These are phyloP conservation scores for Chymomyza costata DNA, from an alignment of 1,140 invertebrate genomes.

Conservation along the genomic window DNA sequence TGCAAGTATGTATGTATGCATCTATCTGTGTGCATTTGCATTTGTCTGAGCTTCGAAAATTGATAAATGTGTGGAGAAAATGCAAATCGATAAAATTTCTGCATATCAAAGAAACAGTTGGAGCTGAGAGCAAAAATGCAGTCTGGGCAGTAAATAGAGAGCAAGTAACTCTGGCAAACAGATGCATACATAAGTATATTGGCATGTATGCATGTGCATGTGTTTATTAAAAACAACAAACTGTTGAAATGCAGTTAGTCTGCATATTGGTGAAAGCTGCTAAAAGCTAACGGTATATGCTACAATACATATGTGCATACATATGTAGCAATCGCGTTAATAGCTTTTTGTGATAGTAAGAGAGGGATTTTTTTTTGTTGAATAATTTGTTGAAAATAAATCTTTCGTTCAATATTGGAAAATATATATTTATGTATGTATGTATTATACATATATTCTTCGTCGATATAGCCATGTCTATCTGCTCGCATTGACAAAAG, in stretches of 20 bases:
- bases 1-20: conserved; percentile 13
- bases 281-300: not conserved
- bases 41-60: too few species aligned
- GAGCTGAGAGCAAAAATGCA: not conserved
- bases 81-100: conserved; percentile 36
- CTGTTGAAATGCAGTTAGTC: conserved; percentile 36
- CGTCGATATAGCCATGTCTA: not conserved
- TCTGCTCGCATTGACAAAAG: too few species aligned
- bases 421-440: conserved; percentile 1
- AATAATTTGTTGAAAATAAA: too few species aligned
- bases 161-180: not conserved
- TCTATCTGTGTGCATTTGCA: conserved; percentile 5
- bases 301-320: not conserved
- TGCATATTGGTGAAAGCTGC: conserved; percentile 31
- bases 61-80: not conserved
- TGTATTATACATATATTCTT: not conserved
- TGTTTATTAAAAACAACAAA: conserved; percentile 30
- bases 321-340: too few species aligned
- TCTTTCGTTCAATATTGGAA: too few species aligned
- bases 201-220: not conserved
- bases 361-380: too few species aligned
- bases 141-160: not conserved
- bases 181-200: not conserved
- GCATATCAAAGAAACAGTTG: conserved; percentile 13
- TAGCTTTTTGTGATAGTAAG: too few species aligned